A percentile compares a stretch with the other conserved stretches of the same genome.
These are phyloP conservation scores for Koerneria pararmatus DNA, from an alignment of 2,888 invertebrate genomes.

Conservation along the genomic window DNA sequence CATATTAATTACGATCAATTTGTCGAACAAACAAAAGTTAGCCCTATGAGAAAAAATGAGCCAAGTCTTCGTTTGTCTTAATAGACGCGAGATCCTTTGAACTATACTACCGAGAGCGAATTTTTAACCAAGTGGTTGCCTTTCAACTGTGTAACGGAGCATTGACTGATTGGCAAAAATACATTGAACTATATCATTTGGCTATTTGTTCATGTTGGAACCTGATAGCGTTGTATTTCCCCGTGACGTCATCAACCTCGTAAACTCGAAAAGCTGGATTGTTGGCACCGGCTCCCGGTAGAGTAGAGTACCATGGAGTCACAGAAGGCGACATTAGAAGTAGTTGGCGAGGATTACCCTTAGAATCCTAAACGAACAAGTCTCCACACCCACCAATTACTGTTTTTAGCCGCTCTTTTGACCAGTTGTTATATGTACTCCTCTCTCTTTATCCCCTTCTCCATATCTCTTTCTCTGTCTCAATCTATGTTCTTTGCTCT, in stretches of 20 bases:
- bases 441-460: background rate
- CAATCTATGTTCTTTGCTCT: too few species aligned
- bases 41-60: too few species aligned
- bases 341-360: slow-evolving; percentile 76
- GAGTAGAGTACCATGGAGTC: slow-evolving; percentile 74
- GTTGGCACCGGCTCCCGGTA: slow-evolving; percentile 60
- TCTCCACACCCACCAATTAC: background rate
- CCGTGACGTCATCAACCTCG: slow-evolving; percentile 31
- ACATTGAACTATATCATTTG: too few species aligned
- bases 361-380: slow-evolving; percentile 35
- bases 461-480: background rate
- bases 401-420: background rate
- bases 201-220: too few species aligned
- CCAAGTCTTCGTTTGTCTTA: too few species aligned
- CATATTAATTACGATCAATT: too few species aligned
- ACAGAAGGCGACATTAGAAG: slow-evolving; percentile 81
- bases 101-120: too few species aligned
- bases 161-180: too few species aligned
- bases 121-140: too few species aligned
- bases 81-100: too few species aligned
- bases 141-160: too few species aligned
- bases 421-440: background rate
- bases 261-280: slow-evolving; percentile 54
- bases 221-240: slow-evolving; percentile 39
- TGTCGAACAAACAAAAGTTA: too few species aligned